Conservation (phyloP, 2,888 invertebrate genomes). For the Nycteola revayana region DNA sequence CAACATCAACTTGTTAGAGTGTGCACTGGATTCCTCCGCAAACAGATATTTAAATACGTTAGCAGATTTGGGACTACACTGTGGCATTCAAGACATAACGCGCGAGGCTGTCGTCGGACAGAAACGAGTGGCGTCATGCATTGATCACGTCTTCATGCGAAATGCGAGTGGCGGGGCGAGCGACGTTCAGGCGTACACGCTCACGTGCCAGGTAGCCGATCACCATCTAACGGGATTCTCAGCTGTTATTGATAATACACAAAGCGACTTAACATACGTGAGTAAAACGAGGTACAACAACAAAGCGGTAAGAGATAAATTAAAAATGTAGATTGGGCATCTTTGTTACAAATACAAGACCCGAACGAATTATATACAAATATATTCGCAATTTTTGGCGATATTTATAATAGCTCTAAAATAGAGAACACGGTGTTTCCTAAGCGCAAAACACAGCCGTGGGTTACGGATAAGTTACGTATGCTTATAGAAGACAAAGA, state of each 20-base stretch:
- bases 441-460: neutral
- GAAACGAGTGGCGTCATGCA: constrained; percentile 2
- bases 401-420: neutral
- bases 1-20: constrained; percentile 1
- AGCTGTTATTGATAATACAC: no score
- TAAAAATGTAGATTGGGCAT: neutral
- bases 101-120: neutral
- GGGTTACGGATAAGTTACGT: constrained; percentile 1
- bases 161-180: neutral
- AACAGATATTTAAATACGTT: neutral
- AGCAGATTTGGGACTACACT: neutral
- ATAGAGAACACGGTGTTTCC: neutral
- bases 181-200: neutral
- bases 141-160: constrained; percentile 4
- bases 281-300: neutral
- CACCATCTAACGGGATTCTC: constrained; percentile 2
- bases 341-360: neutral
- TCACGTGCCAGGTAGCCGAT: neutral
- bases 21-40: neutral
- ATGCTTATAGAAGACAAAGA: constrained; percentile 1
- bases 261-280: neutral
- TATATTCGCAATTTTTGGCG: neutral
- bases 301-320: neutral
- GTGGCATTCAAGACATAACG: constrained; percentile 2
- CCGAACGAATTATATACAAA: neutral